These are phyloP conservation scores for Saxicola maurus DNA, from an alignment of 2,797 vertebrate species.

Conservation along the genomic window DNA sequence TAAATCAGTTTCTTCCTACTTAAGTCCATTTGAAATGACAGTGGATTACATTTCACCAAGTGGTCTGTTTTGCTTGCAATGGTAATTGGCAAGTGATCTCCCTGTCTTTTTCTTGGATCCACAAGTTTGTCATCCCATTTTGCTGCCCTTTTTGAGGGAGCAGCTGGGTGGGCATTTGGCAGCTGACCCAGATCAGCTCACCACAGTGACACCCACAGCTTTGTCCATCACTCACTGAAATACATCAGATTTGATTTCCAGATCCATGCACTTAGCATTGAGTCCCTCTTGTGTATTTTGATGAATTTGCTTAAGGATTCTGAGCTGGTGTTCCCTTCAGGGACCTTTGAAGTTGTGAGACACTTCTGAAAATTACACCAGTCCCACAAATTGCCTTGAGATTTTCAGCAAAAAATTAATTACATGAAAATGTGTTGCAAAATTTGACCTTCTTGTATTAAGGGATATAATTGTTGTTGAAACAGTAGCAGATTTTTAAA, in stretches of 20 bases:
- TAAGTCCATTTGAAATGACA: background rate
- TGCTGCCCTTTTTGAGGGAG: background rate
- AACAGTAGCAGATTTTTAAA: background rate
- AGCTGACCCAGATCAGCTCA: background rate
- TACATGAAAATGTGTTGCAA: background rate
- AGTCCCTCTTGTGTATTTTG: accelerated
- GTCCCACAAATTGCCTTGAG: background rate
- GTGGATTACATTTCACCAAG: background rate
- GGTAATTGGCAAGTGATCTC: background rate
- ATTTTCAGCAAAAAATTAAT: background rate
- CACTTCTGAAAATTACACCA: background rate
- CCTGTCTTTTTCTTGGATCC: background rate
- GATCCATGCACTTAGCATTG: background rate
- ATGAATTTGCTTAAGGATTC: background rate
- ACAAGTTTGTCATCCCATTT: background rate
- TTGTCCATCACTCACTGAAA: background rate
- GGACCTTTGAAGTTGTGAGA: background rate
- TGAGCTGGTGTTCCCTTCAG: background rate
- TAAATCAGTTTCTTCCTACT: background rate
- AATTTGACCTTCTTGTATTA: background rate
- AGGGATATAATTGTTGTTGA: background rate
- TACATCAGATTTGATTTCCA: too few species aligned
- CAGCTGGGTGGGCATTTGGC: accelerated
- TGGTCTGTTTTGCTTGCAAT: background rate
- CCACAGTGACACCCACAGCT: accelerated